Evolutionary conservation across 1,140 invertebrate genomes (phyloP).

Genomic region (Anoplophora glabripennis): DNA sequence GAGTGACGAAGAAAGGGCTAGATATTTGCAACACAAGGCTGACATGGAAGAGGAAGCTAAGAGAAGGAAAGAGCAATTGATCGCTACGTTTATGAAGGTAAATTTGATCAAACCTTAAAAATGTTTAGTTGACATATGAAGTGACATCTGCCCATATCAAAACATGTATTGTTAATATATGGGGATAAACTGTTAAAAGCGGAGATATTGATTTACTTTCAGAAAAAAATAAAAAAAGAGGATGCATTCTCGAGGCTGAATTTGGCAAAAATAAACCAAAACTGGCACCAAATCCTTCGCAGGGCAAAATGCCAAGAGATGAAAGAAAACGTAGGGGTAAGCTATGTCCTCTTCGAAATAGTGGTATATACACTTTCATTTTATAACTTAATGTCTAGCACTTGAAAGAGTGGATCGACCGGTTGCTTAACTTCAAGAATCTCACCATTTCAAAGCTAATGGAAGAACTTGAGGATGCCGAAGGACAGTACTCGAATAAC

Average conservation of each 20-base stretch:
- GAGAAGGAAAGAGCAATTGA: slow-evolving; percentile 71
- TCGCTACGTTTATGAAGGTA: slow-evolving; percentile 76
- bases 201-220: slow-evolving; percentile 14
- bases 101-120: neutral
- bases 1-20: slow-evolving; percentile 73
- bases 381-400: slow-evolving; percentile 46
- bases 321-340: slow-evolving; percentile 62
- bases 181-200: no score
- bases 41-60: slow-evolving; percentile 75
- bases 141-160: no score
- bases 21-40: slow-evolving; percentile 75
- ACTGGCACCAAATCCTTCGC: slow-evolving; percentile 73
- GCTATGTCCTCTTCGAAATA: slow-evolving; percentile 1
- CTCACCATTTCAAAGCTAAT: slow-evolving; percentile 61
- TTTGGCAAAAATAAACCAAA: slow-evolving; percentile 77
- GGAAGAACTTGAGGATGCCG: slow-evolving; percentile 62
- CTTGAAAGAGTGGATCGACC: slow-evolving; percentile 59
- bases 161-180: no score
- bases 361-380: neutral
- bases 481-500: slow-evolving; percentile 65
- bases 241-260: slow-evolving; percentile 74
- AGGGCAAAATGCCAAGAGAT: slow-evolving; percentile 72
- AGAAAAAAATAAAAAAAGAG: slow-evolving; percentile 79
- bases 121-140: no score
- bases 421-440: slow-evolving; percentile 63